phyloP scores from a whole-genome alignment of 2,888 invertebrate species.

The Phlogophora meticulosa region DNA sequence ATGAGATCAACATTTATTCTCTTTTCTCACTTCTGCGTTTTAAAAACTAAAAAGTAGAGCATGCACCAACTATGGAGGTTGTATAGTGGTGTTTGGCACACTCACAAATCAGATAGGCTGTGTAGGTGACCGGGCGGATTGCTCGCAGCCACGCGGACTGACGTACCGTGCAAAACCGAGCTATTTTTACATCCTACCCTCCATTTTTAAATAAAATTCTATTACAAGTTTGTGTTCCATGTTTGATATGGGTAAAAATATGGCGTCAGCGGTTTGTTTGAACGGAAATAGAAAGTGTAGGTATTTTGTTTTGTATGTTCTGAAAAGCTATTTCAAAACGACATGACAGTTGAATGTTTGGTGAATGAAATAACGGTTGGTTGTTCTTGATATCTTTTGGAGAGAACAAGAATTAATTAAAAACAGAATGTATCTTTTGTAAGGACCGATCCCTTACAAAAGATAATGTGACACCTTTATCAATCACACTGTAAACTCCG shows the following conservation, averaged over 20 bases:
- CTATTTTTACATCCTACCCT: constrained; percentile 35
- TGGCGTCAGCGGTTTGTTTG: constrained; percentile 20
- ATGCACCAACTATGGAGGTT: neutral
- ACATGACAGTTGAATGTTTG: neutral
- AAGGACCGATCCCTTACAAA: no score
- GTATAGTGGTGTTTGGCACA: constrained; percentile 44
- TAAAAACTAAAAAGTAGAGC: constrained; percentile 18
- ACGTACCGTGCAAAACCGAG: constrained; percentile 23
- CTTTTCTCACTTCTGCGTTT: neutral
- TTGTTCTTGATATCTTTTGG: constrained; percentile 4
- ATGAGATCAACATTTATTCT: neutral
- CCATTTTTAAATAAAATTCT: constrained; percentile 39
- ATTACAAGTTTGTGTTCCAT: constrained; percentile 38
- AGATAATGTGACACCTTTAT: constrained; percentile 10
- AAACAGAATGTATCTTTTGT: neutral
- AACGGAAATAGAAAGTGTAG: constrained; percentile 22
- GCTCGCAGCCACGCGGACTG: constrained; percentile 25
- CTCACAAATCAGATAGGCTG: constrained; percentile 49
- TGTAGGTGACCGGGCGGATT: constrained; percentile 39
- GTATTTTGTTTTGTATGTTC: constrained; percentile 10
- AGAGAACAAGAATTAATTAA: constrained; percentile 2
- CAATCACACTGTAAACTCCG: constrained; percentile 12
- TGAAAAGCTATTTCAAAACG: constrained; percentile 1
- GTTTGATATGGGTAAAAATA: constrained; percentile 37
- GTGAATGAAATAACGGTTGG: no score